A percentile compares a stretch with the other conserved stretches of the same genome.
Conservation (phyloP, 2,113 vertebrate species). For the Podarcis cretensis region DNA sequence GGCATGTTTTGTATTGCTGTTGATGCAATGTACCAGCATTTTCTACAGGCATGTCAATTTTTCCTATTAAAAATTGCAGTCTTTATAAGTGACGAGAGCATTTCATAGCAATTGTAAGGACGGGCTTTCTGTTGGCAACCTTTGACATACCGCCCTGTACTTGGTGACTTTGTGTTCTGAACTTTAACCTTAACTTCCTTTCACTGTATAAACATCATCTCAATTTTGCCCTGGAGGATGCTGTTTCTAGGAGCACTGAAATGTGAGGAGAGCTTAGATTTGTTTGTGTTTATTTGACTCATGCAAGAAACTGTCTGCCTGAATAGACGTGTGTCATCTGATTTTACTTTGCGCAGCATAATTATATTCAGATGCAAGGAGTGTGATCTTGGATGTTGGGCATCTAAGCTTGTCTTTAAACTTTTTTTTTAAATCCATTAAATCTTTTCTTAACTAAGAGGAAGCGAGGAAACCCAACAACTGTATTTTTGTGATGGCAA, state of each 20-base stretch:
- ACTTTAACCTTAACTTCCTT: constrained; percentile 57
- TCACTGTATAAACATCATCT: constrained; percentile 32
- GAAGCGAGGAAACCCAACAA: constrained; percentile 39
- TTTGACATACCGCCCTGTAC: constrained; percentile 47
- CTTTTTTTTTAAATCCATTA: constrained; percentile 39
- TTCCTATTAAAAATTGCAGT: constrained; percentile 24
- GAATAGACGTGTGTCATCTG: constrained; percentile 48
- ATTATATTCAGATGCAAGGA: constrained; percentile 69
- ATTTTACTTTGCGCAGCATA: constrained; percentile 60
- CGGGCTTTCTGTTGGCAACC: constrained; percentile 43
- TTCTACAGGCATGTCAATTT: constrained; percentile 22
- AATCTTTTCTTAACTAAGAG: neutral
- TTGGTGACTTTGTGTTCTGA: constrained; percentile 38
- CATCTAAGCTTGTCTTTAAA: constrained; percentile 46
- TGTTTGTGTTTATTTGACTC: constrained; percentile 70
- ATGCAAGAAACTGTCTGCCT: constrained; percentile 60
- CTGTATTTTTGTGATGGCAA: constrained; percentile 48
- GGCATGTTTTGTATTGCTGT: neutral
- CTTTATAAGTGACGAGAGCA: constrained; percentile 44
- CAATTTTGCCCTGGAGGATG: constrained; percentile 46
- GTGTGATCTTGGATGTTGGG: neutral
- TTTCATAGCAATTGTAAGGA: constrained; percentile 50
- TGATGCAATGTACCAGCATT: constrained; percentile 2
- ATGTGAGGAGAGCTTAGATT: constrained; percentile 14
- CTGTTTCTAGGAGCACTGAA: constrained; percentile 37